Conservation (phyloP, 2,113 vertebrate species). For the Gymnogyps californianus region DNA sequence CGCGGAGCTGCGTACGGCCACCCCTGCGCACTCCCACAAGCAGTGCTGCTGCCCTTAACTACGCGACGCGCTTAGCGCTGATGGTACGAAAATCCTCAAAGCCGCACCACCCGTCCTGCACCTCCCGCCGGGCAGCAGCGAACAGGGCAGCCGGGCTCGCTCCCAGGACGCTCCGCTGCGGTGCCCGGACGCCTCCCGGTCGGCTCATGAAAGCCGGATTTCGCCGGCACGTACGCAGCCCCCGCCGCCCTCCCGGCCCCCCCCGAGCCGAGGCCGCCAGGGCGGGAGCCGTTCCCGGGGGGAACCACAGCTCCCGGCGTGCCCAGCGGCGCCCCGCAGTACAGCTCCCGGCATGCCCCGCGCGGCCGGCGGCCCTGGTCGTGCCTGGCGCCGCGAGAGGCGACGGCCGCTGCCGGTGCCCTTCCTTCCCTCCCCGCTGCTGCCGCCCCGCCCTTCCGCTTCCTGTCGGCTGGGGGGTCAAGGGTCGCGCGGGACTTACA, state of each 20-base stretch:
- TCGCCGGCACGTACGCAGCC: accelerated
- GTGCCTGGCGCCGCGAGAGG: no score
- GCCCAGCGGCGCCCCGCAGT: not conserved
- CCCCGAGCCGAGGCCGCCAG: accelerated
- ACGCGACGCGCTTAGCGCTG: accelerated
- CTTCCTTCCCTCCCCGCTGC: accelerated
- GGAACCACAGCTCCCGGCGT: not conserved
- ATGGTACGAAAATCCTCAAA: accelerated
- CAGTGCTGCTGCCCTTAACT: accelerated
- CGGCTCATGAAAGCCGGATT: accelerated
- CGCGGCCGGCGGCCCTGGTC: no score
- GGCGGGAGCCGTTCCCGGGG: accelerated
- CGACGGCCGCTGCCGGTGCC: not conserved
- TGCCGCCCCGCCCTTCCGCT: not conserved
- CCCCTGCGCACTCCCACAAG: not conserved
- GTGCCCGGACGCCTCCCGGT: not conserved
- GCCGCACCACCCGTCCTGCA: not conserved
- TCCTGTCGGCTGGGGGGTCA: not conserved
- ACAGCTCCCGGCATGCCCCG: not conserved
- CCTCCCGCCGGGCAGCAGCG: not conserved
- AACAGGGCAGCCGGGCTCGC: not conserved
- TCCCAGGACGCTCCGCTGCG: not conserved
- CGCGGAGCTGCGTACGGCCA: no score
- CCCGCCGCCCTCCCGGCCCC: not conserved
- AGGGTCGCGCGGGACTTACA: not conserved